Conservation (phyloP, 2,888 invertebrate species). For the Ariolimax columbianus region DNA sequence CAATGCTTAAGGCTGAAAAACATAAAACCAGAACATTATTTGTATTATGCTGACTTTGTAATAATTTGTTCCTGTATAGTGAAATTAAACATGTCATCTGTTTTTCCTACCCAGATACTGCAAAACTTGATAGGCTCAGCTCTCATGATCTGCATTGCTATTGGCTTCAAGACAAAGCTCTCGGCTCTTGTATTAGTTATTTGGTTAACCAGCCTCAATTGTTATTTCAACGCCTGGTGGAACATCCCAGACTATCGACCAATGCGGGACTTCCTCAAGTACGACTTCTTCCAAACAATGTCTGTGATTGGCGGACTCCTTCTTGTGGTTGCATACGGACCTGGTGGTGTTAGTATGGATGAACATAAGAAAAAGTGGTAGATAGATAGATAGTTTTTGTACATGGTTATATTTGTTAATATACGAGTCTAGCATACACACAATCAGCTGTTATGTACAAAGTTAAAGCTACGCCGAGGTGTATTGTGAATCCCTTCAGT, state of each 20-base stretch:
- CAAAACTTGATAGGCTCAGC: conserved; percentile 95
- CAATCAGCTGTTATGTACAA: neutral
- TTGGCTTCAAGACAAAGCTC: conserved; percentile 99
- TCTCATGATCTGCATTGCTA: conserved; percentile 95
- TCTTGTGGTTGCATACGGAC: conserved; percentile 98
- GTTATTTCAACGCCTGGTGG: conserved; percentile 99
- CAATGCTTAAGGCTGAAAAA: no score
- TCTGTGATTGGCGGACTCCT: conserved; percentile 98
- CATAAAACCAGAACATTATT: no score
- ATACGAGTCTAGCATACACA: neutral
- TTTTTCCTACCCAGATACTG: conserved; percentile 81
- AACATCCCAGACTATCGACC: conserved; percentile 95
- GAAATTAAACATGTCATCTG: no score
- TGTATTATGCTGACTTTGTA: no score
- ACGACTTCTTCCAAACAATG: conserved; percentile 98
- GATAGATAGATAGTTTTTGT: neutral
- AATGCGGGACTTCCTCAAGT: conserved; percentile 98
- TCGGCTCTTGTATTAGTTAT: conserved; percentile 95
- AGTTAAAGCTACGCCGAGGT: neutral
- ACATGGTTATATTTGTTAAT: neutral
- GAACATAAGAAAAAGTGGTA: conserved; percentile 99
- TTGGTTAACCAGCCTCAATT: conserved; percentile 91
- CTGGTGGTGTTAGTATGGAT: conserved; percentile 96
- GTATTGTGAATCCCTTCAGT: no score
- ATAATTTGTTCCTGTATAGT: no score